A percentile compares a stretch with the other conserved stretches of the same genome.
These are phyloP conservation scores for Chrysemys picta DNA, from an alignment of 2,113 vertebrate species.

Conservation along the genomic window DNA sequence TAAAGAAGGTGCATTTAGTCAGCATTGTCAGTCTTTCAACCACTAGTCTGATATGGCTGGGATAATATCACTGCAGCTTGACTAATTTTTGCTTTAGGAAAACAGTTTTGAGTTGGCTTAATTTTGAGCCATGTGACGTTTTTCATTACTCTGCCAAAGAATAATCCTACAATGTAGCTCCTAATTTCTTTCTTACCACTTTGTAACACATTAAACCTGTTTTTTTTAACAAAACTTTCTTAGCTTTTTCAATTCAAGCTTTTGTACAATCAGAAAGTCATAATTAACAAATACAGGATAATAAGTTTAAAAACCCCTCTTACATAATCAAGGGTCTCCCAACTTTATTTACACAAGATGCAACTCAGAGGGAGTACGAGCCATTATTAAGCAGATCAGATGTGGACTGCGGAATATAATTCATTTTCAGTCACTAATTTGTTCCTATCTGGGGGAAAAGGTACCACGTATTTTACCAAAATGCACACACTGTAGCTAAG, in stretches of 20 bases:
- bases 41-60: background rate
- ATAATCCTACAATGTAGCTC: background rate
- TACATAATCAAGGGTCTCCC: background rate
- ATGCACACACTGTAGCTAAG: background rate
- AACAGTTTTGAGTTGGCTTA: background rate
- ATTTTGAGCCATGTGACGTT: background rate
- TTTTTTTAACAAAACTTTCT: background rate
- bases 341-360: background rate
- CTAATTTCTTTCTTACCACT: background rate
- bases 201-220: background rate
- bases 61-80: background rate
- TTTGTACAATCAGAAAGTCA: background rate
- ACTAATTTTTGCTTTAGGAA: background rate
- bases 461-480: background rate
- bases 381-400: background rate
- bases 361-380: accelerated
- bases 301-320: background rate
- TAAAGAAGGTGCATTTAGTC: constrained; percentile 69
- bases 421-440: background rate
- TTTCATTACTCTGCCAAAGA: constrained; percentile 1
- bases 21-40: background rate
- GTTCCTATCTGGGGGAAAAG: background rate
- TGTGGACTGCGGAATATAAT: background rate
- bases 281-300: background rate
- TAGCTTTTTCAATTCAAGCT: background rate